Evolutionary conservation across 2,888 invertebrate species (phyloP).

Genomic region (Folsomia manolachei): DNA sequence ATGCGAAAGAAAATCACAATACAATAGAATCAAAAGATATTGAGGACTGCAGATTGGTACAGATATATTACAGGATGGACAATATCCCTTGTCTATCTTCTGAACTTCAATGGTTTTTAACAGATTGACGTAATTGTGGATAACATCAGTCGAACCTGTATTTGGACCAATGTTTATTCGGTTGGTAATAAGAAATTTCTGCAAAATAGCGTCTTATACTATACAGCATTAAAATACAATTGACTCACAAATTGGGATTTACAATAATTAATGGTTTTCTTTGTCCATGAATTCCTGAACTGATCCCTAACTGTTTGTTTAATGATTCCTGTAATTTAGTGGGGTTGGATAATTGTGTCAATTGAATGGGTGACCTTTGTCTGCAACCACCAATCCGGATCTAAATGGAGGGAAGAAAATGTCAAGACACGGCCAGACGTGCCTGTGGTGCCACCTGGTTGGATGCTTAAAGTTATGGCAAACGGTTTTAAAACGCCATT

Average conservation of each 20-base stretch:
- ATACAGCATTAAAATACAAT: neutral
- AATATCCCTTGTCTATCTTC: neutral
- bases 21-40: neutral
- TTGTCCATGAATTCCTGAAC: no score
- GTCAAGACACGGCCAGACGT: conserved; percentile 11
- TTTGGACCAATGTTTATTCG: conserved; percentile 47
- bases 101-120: conserved; percentile 9
- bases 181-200: conserved; percentile 33
- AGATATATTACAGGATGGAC: no score
- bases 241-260: no score
- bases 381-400: conserved; percentile 46
- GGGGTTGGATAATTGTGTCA: conserved; percentile 39
- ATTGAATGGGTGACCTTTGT: conserved; percentile 50
- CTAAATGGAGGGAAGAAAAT: conserved; percentile 44
- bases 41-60: no score
- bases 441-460: conserved; percentile 22
- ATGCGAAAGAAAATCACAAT: neutral
- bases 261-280: conserved; percentile 27
- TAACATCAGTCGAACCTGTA: conserved; percentile 44
- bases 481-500: conserved; percentile 47
- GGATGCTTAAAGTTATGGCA: conserved; percentile 33
- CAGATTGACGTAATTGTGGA: conserved; percentile 50
- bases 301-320: neutral
- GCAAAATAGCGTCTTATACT: no score
- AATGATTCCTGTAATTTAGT: conserved; percentile 19